These are phyloP conservation scores for Agrotis puta DNA, from an alignment of 2,888 invertebrate species.

Conservation along the genomic window DNA sequence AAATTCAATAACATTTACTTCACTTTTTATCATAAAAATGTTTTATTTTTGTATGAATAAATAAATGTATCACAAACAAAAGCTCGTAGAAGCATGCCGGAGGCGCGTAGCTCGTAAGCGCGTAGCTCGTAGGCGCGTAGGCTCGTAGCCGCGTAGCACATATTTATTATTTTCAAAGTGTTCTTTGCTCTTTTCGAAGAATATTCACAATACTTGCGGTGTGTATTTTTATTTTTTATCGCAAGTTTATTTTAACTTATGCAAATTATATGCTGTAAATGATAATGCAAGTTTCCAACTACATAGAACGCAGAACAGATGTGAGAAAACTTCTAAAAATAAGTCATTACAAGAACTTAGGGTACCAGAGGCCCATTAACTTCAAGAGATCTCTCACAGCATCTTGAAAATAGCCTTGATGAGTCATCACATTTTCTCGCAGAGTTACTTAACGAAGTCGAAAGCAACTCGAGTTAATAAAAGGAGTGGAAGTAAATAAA, in stretches of 20 bases:
- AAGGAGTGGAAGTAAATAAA: constrained; percentile 52
- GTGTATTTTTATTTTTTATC: constrained; percentile 2
- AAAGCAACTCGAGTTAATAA: constrained; percentile 37
- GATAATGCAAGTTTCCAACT: not conserved
- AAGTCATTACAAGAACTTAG: not conserved
- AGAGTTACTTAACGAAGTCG: constrained; percentile 14
- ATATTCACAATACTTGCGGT: constrained; percentile 2
- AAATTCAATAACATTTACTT: not conserved
- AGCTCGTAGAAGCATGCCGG: constrained; percentile 50
- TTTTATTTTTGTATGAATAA: constrained; percentile 38
- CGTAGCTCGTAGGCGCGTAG: constrained; percentile 48
- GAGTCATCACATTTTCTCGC: constrained; percentile 26
- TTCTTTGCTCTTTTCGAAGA: constrained; percentile 19
- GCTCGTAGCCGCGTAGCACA: constrained; percentile 48
- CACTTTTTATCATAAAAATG: constrained; percentile 6
- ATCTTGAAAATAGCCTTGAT: constrained; percentile 22
- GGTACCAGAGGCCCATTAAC: not conserved
- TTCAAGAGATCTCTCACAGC: not conserved
- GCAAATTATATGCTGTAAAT: not conserved
- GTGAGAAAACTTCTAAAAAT: not conserved
- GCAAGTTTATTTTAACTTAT: not conserved
- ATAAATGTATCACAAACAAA: constrained; percentile 41
- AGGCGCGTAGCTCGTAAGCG: constrained; percentile 47
- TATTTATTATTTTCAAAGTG: constrained; percentile 53
- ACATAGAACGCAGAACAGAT: not conserved